These are phyloP conservation scores for Mungos mungo DNA, from an alignment of 2,113 vertebrate species.

Conservation along the genomic window DNA sequence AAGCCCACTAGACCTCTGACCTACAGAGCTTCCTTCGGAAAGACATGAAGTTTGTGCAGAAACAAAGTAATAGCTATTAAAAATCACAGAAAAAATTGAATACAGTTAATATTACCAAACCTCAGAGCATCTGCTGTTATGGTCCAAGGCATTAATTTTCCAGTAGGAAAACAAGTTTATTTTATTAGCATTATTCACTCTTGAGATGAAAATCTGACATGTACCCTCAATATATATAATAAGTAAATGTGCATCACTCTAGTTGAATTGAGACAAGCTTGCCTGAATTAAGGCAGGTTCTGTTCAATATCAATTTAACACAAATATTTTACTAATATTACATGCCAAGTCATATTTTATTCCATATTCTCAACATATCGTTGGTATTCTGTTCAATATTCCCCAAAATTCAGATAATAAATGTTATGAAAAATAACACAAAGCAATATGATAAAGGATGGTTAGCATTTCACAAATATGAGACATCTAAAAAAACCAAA, in stretches of 20 bases:
- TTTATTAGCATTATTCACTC: neutral
- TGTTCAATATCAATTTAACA: neutral
- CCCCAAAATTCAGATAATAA: neutral
- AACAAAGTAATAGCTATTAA: neutral
- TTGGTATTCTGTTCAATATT: neutral
- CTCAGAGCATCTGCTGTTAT: neutral
- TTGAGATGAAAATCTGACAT: neutral
- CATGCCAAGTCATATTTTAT: neutral
- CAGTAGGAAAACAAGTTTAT: neutral
- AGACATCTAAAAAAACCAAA: neutral
- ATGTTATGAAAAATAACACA: neutral
- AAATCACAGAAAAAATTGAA: neutral
- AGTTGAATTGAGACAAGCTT: neutral
- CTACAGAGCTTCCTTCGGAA: neutral
- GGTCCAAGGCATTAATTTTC: neutral
- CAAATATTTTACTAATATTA: neutral
- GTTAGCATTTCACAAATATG: neutral
- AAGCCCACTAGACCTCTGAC: neutral
- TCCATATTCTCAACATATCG: neutral
- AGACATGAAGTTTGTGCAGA: neutral
- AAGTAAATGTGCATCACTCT: neutral
- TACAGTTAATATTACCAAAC: neutral
- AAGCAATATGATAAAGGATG: neutral
- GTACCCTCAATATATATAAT: neutral
- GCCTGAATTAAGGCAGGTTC: neutral